phyloP scores from a whole-genome alignment of 2,797 vertebrate species.

The Caiman crocodilus region DNA sequence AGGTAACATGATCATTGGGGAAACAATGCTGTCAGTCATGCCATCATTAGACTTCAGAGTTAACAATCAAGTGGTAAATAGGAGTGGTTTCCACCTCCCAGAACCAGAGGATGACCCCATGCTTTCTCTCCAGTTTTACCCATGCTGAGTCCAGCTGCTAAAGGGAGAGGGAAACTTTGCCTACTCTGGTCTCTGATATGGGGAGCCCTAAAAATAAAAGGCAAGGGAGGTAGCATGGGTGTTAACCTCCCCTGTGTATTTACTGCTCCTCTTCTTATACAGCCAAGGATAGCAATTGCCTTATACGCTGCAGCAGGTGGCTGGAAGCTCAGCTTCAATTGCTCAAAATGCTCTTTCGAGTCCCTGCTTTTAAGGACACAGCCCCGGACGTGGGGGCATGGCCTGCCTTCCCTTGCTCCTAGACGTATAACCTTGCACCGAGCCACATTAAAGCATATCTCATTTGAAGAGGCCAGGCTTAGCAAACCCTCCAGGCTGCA shows the following conservation, averaged over 20 bases:
- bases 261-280: background rate
- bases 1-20: background rate
- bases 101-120: background rate
- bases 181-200: background rate
- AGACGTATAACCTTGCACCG: background rate
- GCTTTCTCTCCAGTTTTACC: background rate
- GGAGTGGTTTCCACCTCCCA: fast-evolving
- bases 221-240: background rate
- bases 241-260: too few relatives aligned
- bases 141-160: background rate
- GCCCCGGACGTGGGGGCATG: background rate
- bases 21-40: background rate
- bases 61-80: fast-evolving
- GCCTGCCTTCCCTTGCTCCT: background rate
- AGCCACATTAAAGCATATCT: fast-evolving
- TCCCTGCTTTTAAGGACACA: background rate
- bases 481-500: background rate
- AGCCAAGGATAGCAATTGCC: fast-evolving
- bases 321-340: fast-evolving
- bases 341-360: background rate
- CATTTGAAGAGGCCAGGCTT: background rate
- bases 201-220: background rate
- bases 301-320: background rate
- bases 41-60: background rate
- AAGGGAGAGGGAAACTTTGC: background rate